phyloP scores from a whole-genome alignment of 2,797 vertebrate species.

The Anabas testudineus region DNA sequence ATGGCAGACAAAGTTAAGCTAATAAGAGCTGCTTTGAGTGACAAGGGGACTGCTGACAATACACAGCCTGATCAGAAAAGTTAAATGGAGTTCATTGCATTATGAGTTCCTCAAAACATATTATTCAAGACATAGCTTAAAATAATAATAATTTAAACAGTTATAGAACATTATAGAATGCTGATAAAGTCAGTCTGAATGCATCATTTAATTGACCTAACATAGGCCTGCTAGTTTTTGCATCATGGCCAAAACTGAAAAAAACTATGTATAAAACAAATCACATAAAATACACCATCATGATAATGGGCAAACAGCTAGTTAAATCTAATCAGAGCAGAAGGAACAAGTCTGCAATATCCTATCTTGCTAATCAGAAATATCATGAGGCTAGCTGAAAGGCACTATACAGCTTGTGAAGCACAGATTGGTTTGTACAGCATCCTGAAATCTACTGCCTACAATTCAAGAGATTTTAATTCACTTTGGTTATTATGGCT shows the following conservation, averaged over 20 bases:
- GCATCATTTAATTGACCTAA: background rate
- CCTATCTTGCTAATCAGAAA: background rate
- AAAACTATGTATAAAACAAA: background rate
- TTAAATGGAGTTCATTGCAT: background rate
- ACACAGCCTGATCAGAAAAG: background rate
- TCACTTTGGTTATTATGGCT: conserved; percentile 3
- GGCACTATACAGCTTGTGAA: conserved; percentile 8
- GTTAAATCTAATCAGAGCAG: background rate
- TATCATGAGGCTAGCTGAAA: conserved; percentile 6
- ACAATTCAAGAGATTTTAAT: conserved; percentile 9
- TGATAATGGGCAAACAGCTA: background rate
- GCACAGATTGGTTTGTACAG: conserved; percentile 20
- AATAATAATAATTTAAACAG: background rate
- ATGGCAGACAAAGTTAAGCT: conserved; percentile 47
- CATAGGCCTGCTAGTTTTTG: background rate
- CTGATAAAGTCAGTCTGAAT: background rate
- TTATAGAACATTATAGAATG: background rate
- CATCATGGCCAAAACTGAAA: background rate
- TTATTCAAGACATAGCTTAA: background rate
- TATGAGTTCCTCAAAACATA: background rate
- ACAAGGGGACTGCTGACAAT: background rate
- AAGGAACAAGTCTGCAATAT: background rate
- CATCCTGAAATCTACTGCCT: conserved; percentile 43
- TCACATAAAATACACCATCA: background rate
- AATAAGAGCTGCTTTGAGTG: background rate